Evolutionary conservation across 2,888 invertebrate genomes (phyloP), one percentile per base, ranked within the genome.

Genomic region (Galeruca laticollis): DNA sequence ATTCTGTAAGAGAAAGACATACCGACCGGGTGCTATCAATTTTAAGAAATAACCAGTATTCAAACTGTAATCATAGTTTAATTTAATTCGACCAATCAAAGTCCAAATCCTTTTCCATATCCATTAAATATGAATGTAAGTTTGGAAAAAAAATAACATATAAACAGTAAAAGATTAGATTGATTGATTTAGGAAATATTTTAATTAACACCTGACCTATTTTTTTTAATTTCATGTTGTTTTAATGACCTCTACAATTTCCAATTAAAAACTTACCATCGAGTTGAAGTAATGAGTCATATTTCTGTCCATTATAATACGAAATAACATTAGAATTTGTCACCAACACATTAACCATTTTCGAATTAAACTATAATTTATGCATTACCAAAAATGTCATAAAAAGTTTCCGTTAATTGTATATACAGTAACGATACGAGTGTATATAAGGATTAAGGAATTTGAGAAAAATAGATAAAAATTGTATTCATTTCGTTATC

Each of bases 261-360:
- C 26, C 10, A 33, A 9, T 43, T 11, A 9, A 49, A 35, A 21
- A 51, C 61, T 68, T 62, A 72, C 72, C 64, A 21, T 68, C 54
- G 5, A 70, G 54, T 5, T 68, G 26, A 11, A 64, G 35, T 20
- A 70, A 61, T 33, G 72, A 72, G 21, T 67, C 69, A 26, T 71
- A 73, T 60, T 71, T 73, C 52, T 69, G 71, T 8, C 64, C 73
- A 60, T 69, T 73, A 61, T 73, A 73, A 40, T 73, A 73, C 33
- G 71, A 68, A 35, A 73, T 71, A n/a, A 21, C 62, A 26, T 68
- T 69, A 35, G 35, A 64, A 43, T 21, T 56, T 35, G 60, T 20
- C 59, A 61, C 51, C 35, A 52, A 37, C 62, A 65, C 65, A 61
- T n/a, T 66, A 11, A 57, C 47, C 26, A 40, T 49, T 57, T 59